Conservation (phyloP, 2,797 vertebrate genomes). For the Melanotaenia trifasciata region DNA sequence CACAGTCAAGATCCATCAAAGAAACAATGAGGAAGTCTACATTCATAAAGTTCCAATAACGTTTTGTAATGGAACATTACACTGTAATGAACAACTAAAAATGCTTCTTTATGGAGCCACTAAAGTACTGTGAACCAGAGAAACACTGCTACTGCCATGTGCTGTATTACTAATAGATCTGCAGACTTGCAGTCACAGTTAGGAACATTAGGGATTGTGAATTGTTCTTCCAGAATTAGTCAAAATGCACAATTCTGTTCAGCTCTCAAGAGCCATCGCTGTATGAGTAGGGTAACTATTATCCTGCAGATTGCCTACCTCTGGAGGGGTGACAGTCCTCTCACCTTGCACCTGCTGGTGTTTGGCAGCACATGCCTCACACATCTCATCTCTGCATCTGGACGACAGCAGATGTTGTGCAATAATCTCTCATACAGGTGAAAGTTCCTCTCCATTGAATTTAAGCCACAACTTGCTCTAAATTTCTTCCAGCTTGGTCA, state of each 20-base stretch:
- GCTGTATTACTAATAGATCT: slow-evolving; percentile 56
- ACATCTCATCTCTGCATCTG: slow-evolving; percentile 68
- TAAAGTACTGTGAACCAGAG: slow-evolving; percentile 60
- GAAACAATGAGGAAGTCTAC: slow-evolving; percentile 58
- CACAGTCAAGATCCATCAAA: slow-evolving; percentile 63
- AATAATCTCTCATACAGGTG: slow-evolving; percentile 73
- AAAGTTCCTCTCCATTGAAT: slow-evolving; percentile 55
- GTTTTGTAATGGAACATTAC: slow-evolving; percentile 72
- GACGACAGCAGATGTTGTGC: slow-evolving; percentile 74
- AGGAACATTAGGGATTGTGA: slow-evolving; percentile 49
- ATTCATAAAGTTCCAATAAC: slow-evolving; percentile 71
- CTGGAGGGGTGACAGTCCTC: slow-evolving; percentile 60
- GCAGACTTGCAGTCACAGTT: slow-evolving; percentile 44
- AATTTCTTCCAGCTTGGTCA: slow-evolving; percentile 32
- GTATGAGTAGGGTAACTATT: slow-evolving; percentile 51
- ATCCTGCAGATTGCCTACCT: slow-evolving; percentile 52
- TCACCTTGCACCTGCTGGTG: slow-evolving; percentile 71
- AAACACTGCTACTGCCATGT: slow-evolving; percentile 52
- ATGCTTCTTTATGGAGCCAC: slow-evolving; percentile 62
- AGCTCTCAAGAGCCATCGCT: slow-evolving; percentile 38
- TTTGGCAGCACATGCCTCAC: slow-evolving; percentile 58
- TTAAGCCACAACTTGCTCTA: slow-evolving; percentile 37
- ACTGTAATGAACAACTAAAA: slow-evolving; percentile 71
- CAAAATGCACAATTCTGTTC: slow-evolving; percentile 50
- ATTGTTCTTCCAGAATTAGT: slow-evolving; percentile 49